phyloP scores from a whole-genome alignment of 1,140 invertebrate genomes.

The Bombus soroeensis region DNA sequence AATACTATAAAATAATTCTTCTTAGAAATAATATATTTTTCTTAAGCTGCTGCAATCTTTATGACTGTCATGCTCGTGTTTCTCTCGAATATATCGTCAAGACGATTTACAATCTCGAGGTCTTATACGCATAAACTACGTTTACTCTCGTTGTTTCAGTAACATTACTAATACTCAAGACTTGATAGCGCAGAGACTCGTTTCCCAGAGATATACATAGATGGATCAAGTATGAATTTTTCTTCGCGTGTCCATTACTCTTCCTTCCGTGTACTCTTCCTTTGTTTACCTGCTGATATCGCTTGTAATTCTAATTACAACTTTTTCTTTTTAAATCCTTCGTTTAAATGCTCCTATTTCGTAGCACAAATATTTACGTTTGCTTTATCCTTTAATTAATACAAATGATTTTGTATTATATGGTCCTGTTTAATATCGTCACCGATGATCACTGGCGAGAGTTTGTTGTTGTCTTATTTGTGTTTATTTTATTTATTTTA shows the following conservation, averaged over 20 bases:
- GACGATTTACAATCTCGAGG: not conserved
- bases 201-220: not conserved
- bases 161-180: conserved; percentile 47
- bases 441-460: too few species aligned
- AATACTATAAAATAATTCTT: not conserved
- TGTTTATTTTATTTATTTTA: too few species aligned
- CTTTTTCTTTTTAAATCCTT: not conserved
- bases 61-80: not conserved
- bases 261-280: not conserved
- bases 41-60: conserved; percentile 19
- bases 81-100: conserved; percentile 22
- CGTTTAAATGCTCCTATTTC: too few species aligned
- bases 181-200: not conserved
- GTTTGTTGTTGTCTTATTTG: too few species aligned
- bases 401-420: too few species aligned
- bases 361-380: too few species aligned
- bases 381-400: too few species aligned
- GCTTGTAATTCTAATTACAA: not conserved
- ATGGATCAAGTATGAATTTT: conserved; percentile 5
- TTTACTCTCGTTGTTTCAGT: conserved; percentile 12
- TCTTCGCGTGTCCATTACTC: not conserved
- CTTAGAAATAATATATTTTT: not conserved
- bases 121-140: not conserved
- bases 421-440: too few species aligned
- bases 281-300: not conserved